Evolutionary conservation across 2,888 invertebrate species (phyloP), one percentile per base, ranked within the genome.

Genomic region (Linnaemya tessellans): DNA sequence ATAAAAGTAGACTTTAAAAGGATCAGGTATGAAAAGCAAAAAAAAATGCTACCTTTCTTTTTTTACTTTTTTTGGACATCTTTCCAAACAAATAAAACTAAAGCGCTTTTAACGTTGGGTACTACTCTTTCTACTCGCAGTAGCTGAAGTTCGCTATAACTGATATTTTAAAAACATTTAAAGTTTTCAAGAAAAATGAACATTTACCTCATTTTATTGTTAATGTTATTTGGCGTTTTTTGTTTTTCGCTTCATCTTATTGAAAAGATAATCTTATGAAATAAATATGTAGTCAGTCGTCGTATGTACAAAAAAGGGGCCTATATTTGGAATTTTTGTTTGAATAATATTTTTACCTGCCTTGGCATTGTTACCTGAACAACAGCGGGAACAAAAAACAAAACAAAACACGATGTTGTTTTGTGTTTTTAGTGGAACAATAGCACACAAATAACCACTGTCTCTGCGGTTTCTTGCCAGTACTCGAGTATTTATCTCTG

Each of bases 191-290:
- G 30, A 70, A 49, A 68, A 68, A 67, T 56, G 10, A 22, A 22
- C 49, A 51, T 80, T 67, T 67, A 70, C 7, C 13, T 68, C 15
- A 30, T 65, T 80, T 64, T 58, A 74, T 70, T 62, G 38, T 64
- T 46, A 18, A 67, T 46, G 15, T 60, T 65, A n/a, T 65, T 64
- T 70, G 67, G 43, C 13, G 13, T 46, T 58, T 56, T 4, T 22
- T 15, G 11, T 20, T 15, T 3, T n/a, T 54, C 80, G 68, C 20
- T 46, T 22, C 49, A 79, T 74, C 83, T 75, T 86, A 87, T 84
- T 67, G 70, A 80, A 88, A 81, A 88, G 89, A 70, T 77, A 84
- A 84, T 82, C 82, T 62, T 25, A 77, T 73, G 41, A 81, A 81
- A 84, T 54, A 51, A 35, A 25, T 58, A 54, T n/a, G 30, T 58